Evolutionary conservation across 2,797 vertebrate genomes (phyloP).

Genomic region (Semaprochilodus insignis): DNA sequence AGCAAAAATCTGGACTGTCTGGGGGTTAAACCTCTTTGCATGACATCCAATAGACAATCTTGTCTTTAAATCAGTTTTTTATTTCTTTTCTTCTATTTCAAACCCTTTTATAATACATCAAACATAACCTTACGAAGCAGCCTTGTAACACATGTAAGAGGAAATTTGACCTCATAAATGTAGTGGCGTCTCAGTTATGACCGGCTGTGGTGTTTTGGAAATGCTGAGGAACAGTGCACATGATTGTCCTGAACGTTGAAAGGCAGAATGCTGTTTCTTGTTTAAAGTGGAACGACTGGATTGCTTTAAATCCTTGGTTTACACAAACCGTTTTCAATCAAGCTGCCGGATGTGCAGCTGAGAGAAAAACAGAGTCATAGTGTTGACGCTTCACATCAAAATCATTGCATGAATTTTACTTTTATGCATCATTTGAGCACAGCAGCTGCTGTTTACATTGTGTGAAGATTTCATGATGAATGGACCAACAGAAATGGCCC

Average conservation of each 20-base stretch:
- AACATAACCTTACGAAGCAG: neutral
- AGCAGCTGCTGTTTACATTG: too few species aligned
- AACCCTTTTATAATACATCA: neutral
- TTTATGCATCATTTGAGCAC: too few species aligned
- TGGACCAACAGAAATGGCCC: too few species aligned
- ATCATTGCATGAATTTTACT: neutral
- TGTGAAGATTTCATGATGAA: too few species aligned
- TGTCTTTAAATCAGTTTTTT: neutral
- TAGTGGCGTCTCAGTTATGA: neutral
- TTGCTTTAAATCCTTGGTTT: neutral
- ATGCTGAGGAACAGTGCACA: neutral
- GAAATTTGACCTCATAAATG: neutral
- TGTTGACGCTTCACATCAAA: neutral
- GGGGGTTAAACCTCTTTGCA: too few species aligned
- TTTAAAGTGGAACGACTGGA: neutral
- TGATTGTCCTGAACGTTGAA: neutral
- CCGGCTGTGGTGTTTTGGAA: neutral
- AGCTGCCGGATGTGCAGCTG: neutral
- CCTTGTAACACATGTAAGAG: neutral
- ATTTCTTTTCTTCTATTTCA: neutral
- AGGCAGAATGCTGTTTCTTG: neutral
- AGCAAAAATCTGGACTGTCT: too few species aligned
- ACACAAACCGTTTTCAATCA: conserved; percentile 1
- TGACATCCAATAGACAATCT: too few species aligned
- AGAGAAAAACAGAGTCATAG: neutral